Evolutionary conservation across 2,797 vertebrate genomes (phyloP).

Genomic region (Chaenodraco wilsoni): DNA sequence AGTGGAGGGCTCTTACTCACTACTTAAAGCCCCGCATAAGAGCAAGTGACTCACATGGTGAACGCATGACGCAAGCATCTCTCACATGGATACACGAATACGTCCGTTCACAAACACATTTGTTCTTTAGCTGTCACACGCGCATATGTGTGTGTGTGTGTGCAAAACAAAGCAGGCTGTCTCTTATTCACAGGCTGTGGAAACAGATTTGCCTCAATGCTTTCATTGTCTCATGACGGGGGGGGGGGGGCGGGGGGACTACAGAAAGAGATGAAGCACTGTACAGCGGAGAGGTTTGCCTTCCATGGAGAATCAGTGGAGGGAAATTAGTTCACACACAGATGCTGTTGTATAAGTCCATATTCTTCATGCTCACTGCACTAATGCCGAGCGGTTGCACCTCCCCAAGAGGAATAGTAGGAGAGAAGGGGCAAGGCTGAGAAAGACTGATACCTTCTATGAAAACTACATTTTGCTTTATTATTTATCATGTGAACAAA

Average conservation of each 20-base stretch:
- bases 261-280: conserved; percentile 59
- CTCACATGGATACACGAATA: conserved; percentile 48
- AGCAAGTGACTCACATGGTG: conserved; percentile 78
- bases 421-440: conserved; percentile 6
- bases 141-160: conserved; percentile 10
- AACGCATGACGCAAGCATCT: conserved; percentile 74
- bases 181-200: conserved; percentile 70
- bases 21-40: conserved; percentile 61
- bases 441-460: background rate
- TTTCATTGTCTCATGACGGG: conserved; percentile 70
- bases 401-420: conserved; percentile 39
- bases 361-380: conserved; percentile 28
- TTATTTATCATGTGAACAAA: background rate
- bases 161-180: conserved; percentile 75
- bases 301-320: conserved; percentile 43
- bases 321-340: conserved; percentile 49
- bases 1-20: conserved; percentile 64
- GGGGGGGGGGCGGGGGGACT: conserved; percentile 34
- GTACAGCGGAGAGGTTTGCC: conserved; percentile 50
- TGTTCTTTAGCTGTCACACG: conserved; percentile 49
- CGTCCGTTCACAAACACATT: conserved; percentile 40
- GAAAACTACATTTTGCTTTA: background rate
- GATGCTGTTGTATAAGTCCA: conserved; percentile 37
- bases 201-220: conserved; percentile 77
- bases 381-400: conserved; percentile 38